Conservation (phyloP, 2,113 vertebrate genomes). For the Oncorhynchus masou region DNA sequence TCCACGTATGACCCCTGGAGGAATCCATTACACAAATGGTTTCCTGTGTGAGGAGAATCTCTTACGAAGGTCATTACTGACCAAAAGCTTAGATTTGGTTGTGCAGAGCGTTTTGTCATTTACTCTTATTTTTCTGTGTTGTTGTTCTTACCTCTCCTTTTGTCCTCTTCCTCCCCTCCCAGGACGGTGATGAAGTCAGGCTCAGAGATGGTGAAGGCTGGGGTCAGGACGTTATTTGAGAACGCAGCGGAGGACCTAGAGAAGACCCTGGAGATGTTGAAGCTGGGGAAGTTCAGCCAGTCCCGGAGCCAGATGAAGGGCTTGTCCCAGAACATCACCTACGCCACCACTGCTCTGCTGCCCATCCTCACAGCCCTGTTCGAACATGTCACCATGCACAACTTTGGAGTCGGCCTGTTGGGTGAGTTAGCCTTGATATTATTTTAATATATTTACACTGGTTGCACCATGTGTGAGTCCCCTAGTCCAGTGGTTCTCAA, state of each 20-base stretch:
- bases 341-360: slow-evolving; percentile 89
- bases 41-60: too few species aligned
- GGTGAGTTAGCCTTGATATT: slow-evolving; percentile 75
- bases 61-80: too few species aligned
- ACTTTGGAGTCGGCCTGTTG: slow-evolving; percentile 86
- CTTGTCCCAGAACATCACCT: slow-evolving; percentile 92
- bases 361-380: slow-evolving; percentile 92
- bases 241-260: slow-evolving; percentile 91
- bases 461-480: too few species aligned
- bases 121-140: neutral
- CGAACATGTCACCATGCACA: slow-evolving; percentile 86
- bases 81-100: too few species aligned
- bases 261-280: slow-evolving; percentile 93
- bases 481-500: too few species aligned
- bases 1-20: too few species aligned
- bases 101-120: too few species aligned
- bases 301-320: slow-evolving; percentile 94
- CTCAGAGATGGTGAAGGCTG: slow-evolving; percentile 92
- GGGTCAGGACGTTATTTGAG: slow-evolving; percentile 89
- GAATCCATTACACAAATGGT: too few species aligned
- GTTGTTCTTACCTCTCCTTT: too few species aligned
- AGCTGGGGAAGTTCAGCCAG: slow-evolving; percentile 92
- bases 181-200: slow-evolving; percentile 98
- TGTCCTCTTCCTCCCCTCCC: neutral
- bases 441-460: too few species aligned